phyloP scores from a whole-genome alignment of 2,113 vertebrate species.

The Stigmatopora argus region DNA sequence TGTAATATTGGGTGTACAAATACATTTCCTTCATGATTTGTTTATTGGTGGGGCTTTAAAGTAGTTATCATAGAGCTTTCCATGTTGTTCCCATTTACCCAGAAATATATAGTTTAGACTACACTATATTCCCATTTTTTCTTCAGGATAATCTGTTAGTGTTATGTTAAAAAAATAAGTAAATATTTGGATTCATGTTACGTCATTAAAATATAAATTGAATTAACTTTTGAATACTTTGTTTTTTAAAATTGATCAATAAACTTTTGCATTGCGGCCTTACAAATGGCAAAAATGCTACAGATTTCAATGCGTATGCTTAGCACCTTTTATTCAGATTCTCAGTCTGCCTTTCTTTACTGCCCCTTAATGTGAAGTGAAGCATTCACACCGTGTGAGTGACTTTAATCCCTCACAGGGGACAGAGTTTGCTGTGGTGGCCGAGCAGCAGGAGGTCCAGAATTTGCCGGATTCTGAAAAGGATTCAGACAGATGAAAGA shows the following conservation, averaged over 20 bases:
- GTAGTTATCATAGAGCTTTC: background rate
- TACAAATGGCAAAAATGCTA: background rate
- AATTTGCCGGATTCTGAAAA: constrained; percentile 41
- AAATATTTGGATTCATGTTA: background rate
- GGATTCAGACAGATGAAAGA: constrained; percentile 36
- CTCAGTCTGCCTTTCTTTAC: constrained; percentile 30
- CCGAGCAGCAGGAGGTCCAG: constrained; percentile 45
- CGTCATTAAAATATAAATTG: too few species aligned
- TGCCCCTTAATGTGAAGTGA: constrained; percentile 41
- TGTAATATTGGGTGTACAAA: background rate
- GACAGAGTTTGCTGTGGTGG: constrained; percentile 18
- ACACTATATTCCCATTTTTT: background rate
- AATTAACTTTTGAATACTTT: too few species aligned
- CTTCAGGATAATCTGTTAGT: background rate
- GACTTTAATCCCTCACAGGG: constrained; percentile 54
- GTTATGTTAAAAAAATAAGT: background rate
- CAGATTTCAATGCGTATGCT: background rate
- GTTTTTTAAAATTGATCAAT: too few species aligned
- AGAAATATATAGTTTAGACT: background rate
- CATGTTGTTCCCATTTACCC: background rate
- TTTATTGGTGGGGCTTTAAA: background rate
- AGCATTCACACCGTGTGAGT: constrained; percentile 26
- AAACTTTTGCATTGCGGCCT: background rate
- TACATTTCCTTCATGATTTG: background rate
- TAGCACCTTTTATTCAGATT: constrained; percentile 23